Conservation (phyloP, 2,113 vertebrate species). For the Eleginops maclovinus region DNA sequence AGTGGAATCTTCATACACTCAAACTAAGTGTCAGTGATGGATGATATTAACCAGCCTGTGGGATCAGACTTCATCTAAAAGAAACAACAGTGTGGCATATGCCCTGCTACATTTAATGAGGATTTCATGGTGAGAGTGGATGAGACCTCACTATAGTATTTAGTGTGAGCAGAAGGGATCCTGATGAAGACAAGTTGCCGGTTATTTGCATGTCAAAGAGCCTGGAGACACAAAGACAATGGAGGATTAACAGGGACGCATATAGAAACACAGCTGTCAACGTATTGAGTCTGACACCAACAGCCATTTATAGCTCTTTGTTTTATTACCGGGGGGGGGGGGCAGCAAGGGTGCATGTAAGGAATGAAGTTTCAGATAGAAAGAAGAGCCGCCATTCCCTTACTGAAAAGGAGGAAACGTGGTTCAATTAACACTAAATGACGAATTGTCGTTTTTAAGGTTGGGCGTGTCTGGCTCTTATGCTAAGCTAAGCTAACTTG, state of each 20-base stretch:
- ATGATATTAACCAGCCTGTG: conserved; percentile 56
- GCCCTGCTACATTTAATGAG: conserved; percentile 59
- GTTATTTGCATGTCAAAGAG: conserved; percentile 82
- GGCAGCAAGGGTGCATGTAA: background rate
- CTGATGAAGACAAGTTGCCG: conserved; percentile 73
- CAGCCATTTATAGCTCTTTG: conserved; percentile 39
- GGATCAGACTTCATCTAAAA: conserved; percentile 53
- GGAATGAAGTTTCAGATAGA: conserved; percentile 25
- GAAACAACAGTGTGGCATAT: conserved; percentile 58
- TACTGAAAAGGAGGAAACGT: background rate
- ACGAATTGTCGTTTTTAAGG: background rate
- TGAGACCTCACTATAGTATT: conserved; percentile 23
- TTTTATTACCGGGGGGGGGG: conserved; percentile 1
- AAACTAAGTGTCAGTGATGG: conserved; percentile 58
- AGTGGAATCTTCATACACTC: background rate
- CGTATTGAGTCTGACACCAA: conserved; percentile 50
- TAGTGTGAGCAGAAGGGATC: conserved; percentile 56
- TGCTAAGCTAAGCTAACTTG: conserved; percentile 2
- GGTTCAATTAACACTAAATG: background rate
- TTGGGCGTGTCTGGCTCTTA: background rate
- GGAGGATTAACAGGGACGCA: conserved; percentile 51
- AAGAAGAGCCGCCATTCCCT: background rate
- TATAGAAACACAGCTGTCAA: conserved; percentile 73
- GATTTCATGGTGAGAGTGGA: conserved; percentile 67
- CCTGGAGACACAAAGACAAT: conserved; percentile 68